Evolutionary conservation across 2,888 invertebrate species (phyloP).

Genomic region (Epirrhoe tristata): DNA sequence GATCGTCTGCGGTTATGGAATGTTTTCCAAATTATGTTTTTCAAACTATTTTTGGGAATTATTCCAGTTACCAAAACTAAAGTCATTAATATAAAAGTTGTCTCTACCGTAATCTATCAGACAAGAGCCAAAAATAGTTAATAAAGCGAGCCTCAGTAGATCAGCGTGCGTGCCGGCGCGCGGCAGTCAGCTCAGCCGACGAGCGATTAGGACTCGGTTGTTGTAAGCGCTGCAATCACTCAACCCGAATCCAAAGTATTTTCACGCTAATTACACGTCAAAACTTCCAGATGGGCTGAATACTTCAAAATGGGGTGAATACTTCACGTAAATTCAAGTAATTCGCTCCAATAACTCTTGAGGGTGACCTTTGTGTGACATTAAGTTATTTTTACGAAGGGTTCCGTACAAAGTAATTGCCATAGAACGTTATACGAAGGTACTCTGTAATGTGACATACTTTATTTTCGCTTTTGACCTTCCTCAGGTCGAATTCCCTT

Average conservation of each 20-base stretch:
- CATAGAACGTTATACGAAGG: constrained; percentile 6
- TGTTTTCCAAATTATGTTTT: not conserved
- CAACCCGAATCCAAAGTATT: constrained; percentile 24
- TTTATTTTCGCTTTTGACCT: not conserved
- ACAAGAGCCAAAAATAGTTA: not conserved
- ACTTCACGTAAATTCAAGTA: constrained; percentile 21
- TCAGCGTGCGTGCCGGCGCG: constrained; percentile 22
- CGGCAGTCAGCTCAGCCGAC: constrained; percentile 1
- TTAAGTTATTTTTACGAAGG: constrained; percentile 19
- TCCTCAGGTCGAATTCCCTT: not conserved
- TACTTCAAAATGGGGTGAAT: constrained; percentile 16
- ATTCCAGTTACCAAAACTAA: not conserved
- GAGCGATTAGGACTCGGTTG: constrained; percentile 15
- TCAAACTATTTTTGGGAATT: not conserved
- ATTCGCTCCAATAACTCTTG: constrained; percentile 11
- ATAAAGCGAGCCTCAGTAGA: not conserved
- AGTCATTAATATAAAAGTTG: constrained; percentile 1
- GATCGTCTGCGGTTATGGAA: not conserved
- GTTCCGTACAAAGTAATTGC: constrained; percentile 11
- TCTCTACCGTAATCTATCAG: not conserved
- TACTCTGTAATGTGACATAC: not conserved
- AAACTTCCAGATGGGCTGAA: constrained; percentile 19
- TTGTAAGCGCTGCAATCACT: constrained; percentile 18
- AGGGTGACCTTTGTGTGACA: constrained; percentile 23
- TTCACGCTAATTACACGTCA: constrained; percentile 29